Base-by-base conservation (phyloP, 2,797 vertebrate species). In the Hyperoplus immaculatus region DNA sequence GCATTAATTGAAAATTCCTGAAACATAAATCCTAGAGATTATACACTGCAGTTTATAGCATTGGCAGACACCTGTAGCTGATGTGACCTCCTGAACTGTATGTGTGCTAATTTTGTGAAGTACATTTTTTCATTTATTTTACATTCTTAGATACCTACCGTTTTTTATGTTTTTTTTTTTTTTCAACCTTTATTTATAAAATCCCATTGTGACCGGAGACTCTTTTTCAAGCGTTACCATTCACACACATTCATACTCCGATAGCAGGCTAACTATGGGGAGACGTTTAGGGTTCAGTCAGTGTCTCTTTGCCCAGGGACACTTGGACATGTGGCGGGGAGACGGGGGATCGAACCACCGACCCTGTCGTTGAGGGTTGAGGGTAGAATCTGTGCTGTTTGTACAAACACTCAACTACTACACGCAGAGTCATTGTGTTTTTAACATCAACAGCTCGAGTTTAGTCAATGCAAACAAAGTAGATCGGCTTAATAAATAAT, bases 1-100 rank as follows among this genome's bases (percentile, higher is more conserved):
- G 81, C 84, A 85, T 88, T 93, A 92, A 93, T 93, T 92, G 86
- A 88, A 94, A 92, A 93, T 92, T 93, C 90, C 89, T 92, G 51
- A 29, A 59, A 63, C 75, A 84, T 87, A 91, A 92, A 89, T 86
- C 84, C 75, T 78, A 38, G 16, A 14, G 6, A 59, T 54, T n/a
- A 36, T 75, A 66, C 55, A n/a, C 50, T 70, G 42, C 10, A 54
- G 46, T 15, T 82, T 51, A 14, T 46, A 58, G 8, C 21, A 6
- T 7, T 41, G 7, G 6, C 45, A 15, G 47, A 46, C 43, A 61
- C 46, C 38, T 66, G 16, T 46, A n/a, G 5, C 62, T n/a, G 12
- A 7, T 12, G 42, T 60, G n/a, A 0, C 18, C 3, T 47, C 21
- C 8, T 53, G 4, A 69, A 72, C 13, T 78, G 3, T 39, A 21